Percentiles rank a stretch among this genome's conserved stretches.
Evolutionary conservation across 1,140 invertebrate genomes (phyloP).

Genomic region (Neotoxoptera formosana): DNA sequence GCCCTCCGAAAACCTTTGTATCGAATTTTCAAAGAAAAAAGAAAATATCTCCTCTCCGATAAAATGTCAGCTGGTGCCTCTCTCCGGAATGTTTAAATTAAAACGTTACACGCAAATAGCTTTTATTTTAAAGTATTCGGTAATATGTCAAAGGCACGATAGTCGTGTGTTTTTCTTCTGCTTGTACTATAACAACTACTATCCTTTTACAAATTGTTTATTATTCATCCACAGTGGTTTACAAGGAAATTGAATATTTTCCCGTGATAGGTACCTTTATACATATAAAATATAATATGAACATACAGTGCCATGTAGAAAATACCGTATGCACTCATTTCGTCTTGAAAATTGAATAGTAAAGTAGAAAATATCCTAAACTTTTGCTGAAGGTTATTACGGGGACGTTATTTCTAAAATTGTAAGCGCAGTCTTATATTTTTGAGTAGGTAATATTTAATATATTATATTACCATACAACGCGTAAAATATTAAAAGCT

Average conservation of each 20-base stretch:
- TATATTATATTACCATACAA: background rate
- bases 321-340: background rate
- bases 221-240: background rate
- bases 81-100: background rate
- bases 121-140: slow-evolving; percentile 3
- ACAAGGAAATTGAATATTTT: background rate
- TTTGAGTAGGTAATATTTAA: background rate
- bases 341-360: background rate
- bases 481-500: background rate
- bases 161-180: background rate
- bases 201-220: background rate
- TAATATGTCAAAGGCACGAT: background rate
- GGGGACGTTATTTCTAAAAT: background rate
- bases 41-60: background rate
- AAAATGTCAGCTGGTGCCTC: background rate
- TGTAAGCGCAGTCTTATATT: background rate
- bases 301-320: background rate
- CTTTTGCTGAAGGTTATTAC: background rate
- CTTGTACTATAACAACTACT: background rate
- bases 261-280: background rate
- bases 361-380: background rate
- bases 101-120: background rate
- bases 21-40: slow-evolving; percentile 16
- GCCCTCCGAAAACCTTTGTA: background rate
- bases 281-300: background rate